These are phyloP conservation scores for Sclerodermus sp. DNA, from an alignment of 2,888 invertebrate genomes.

Conservation along the genomic window DNA sequence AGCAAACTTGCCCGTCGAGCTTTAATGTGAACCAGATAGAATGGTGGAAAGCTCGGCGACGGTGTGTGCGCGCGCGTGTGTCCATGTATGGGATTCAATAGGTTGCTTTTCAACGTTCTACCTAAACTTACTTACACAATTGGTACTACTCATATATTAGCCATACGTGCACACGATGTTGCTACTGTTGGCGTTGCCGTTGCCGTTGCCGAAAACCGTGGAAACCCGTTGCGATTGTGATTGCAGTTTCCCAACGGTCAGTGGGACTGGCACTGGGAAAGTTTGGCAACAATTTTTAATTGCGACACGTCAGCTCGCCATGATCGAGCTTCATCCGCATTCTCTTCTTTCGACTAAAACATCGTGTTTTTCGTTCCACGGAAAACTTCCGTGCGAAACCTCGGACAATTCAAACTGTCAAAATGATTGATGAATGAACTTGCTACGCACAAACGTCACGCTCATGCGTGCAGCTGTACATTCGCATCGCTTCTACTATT, in stretches of 20 bases:
- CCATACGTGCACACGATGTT: no score
- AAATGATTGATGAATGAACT: slow-evolving; percentile 34
- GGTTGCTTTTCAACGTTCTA: no score
- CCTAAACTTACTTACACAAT: no score
- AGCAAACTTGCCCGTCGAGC: no score
- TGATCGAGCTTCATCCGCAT: slow-evolving; percentile 16
- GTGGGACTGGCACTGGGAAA: slow-evolving; percentile 9
- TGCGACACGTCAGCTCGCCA: slow-evolving; percentile 21
- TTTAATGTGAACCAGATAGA: no score
- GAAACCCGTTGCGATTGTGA: background rate
- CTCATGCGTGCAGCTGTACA: background rate
- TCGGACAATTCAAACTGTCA: slow-evolving; percentile 26
- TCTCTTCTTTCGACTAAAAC: slow-evolving; percentile 8
- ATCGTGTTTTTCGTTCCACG: slow-evolving; percentile 10
- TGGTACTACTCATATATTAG: no score
- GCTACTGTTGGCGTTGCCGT: no score
- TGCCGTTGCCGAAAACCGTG: background rate
- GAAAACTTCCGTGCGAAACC: slow-evolving; percentile 23
- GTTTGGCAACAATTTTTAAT: slow-evolving; percentile 37
- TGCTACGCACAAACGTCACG: background rate
- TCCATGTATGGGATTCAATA: no score
- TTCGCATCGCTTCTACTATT: background rate
- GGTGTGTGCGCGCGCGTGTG: no score
- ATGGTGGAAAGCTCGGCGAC: no score
- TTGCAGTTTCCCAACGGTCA: no score